phyloP scores from a whole-genome alignment of 2,797 vertebrate genomes.

The Neomorphus geoffroyi region DNA sequence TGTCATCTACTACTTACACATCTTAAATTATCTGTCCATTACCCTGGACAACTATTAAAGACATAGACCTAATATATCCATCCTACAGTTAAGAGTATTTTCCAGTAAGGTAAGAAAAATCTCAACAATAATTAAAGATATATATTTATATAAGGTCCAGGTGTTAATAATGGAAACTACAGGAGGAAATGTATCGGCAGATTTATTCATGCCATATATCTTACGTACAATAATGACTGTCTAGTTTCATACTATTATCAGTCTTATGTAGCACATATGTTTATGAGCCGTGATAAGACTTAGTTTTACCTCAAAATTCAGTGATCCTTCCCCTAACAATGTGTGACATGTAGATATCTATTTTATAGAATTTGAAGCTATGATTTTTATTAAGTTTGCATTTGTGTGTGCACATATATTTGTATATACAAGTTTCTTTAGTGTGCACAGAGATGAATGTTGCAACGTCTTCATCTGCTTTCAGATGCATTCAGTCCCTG shows the following conservation, averaged over 20 bases:
- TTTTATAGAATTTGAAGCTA: not conserved
- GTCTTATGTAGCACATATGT: not conserved
- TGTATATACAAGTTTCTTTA: not conserved
- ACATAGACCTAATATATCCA: not conserved
- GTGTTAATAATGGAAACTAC: not conserved
- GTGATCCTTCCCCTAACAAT: not conserved
- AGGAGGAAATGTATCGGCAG: not conserved
- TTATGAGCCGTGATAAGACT: not conserved
- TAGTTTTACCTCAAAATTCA: not conserved
- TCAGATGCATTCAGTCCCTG: not conserved
- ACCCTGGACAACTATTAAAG: not conserved
- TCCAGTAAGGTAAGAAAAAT: not conserved
- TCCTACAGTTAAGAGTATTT: not conserved
- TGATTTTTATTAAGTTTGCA: not conserved
- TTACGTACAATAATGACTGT: not conserved
- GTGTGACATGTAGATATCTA: not conserved
- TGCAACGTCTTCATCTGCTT: not conserved
- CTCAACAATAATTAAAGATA: fast-evolving
- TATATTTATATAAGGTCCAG: not conserved
- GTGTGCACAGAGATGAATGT: not conserved
- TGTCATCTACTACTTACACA: not conserved
- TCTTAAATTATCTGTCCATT: not conserved
- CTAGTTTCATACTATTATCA: not conserved
- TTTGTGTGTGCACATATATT: not conserved
- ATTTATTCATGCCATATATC: not conserved